Percentiles rank a stretch among this genome's conserved stretches.
Evolutionary conservation across 2,888 invertebrate species (phyloP).

Genomic region (Leucoma salicis): DNA sequence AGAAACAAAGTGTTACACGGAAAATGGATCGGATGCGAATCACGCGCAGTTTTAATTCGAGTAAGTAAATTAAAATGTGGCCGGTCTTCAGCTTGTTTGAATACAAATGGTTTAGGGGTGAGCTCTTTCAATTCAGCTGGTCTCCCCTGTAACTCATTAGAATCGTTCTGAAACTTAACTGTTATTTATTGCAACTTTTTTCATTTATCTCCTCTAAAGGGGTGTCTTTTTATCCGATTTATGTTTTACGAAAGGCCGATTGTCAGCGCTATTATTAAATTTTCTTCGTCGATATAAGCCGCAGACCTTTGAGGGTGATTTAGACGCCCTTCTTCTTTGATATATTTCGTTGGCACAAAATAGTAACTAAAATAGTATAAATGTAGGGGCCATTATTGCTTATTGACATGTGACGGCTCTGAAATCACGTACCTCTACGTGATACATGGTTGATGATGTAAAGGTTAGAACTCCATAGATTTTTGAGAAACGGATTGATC

Average conservation of each 20-base stretch:
- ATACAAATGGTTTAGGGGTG: conserved; percentile 76
- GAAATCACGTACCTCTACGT: no score
- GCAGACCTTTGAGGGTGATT: conserved; percentile 39
- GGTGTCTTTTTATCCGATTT: conserved; percentile 57
- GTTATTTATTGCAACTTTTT: conserved; percentile 59
- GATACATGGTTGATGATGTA: no score
- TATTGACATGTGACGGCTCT: no score
- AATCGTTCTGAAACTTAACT: conserved; percentile 47
- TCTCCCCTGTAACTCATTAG: conserved; percentile 61
- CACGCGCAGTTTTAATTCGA: conserved; percentile 79
- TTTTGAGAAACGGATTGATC: no score
- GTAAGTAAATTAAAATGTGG: conserved; percentile 82
- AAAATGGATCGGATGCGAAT: conserved; percentile 67
- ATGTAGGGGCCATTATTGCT: no score
- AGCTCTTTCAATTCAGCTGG: conserved; percentile 63
- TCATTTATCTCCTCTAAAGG: conserved; percentile 56
- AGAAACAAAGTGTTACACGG: conserved; percentile 71
- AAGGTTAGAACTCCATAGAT: no score
- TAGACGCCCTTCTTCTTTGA: conserved; percentile 29
- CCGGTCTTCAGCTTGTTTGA: conserved; percentile 63
- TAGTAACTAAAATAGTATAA: not conserved
- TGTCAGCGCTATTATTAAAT: conserved; percentile 43
- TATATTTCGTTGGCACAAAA: no score
- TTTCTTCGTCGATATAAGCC: conserved; percentile 47
- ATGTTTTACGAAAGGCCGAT: conserved; percentile 39